These are phyloP conservation scores for Phyto melanocephala DNA, from an alignment of 2,888 invertebrate genomes.

Conservation along the genomic window DNA sequence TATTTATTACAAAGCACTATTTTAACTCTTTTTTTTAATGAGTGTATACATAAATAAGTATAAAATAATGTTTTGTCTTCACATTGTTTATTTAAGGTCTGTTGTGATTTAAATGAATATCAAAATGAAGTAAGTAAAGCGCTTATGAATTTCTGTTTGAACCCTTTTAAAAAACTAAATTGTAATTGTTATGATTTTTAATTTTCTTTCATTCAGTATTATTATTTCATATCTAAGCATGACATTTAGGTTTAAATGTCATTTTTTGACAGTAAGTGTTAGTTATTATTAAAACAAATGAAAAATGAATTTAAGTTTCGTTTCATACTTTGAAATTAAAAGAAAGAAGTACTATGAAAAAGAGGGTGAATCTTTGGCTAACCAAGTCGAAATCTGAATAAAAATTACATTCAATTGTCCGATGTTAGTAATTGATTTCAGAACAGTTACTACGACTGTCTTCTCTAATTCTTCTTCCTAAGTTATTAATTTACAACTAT, in stretches of 20 bases:
- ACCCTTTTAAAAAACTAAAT: conserved; percentile 6
- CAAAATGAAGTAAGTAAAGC: neutral
- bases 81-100: conserved; percentile 12
- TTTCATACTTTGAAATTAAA: too few species aligned
- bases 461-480: too few species aligned
- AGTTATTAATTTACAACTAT: too few species aligned
- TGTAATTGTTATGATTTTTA: conserved; percentile 6
- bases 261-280: neutral
- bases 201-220: neutral
- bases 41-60: too few species aligned
- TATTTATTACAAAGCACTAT: conserved; percentile 26
- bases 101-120: neutral
- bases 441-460: too few species aligned
- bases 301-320: too few species aligned
- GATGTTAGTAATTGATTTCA: too few species aligned
- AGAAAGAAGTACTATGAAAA: too few species aligned
- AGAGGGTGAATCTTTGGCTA: too few species aligned
- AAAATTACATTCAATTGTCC: too few species aligned
- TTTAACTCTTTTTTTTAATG: neutral
- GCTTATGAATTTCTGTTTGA: neutral
- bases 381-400: too few species aligned
- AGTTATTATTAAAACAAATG: too few species aligned
- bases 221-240: conserved; percentile 8
- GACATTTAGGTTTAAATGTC: conserved; percentile 29
- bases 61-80: neutral